Conservation (phyloP, 1,140 invertebrate genomes). For the Forficula auricularia region DNA sequence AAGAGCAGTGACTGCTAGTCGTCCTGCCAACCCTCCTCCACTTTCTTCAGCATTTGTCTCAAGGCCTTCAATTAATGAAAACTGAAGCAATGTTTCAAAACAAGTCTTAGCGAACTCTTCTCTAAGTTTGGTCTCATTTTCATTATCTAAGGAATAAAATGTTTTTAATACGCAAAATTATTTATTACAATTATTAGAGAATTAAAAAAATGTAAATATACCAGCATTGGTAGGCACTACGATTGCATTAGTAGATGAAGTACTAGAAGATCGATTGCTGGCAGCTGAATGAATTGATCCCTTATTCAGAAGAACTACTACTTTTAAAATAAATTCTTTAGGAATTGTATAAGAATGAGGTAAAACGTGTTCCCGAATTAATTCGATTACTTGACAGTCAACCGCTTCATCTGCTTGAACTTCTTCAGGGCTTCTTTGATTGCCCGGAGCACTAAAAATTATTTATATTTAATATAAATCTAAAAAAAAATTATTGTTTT, state of each 20-base stretch:
- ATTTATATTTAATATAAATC: constrained; percentile 9
- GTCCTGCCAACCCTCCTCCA: constrained; percentile 44
- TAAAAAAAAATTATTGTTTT: constrained; percentile 2
- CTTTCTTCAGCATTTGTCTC: constrained; percentile 21
- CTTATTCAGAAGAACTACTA: constrained; percentile 78
- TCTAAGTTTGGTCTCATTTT: constrained; percentile 63
- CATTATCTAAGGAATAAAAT: constrained; percentile 41
- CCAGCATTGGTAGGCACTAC: constrained; percentile 1
- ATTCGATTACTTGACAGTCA: constrained; percentile 72
- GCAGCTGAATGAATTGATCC: constrained; percentile 86
- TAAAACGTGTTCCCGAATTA: constrained; percentile 69
- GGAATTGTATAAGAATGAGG: constrained; percentile 63
- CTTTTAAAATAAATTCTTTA: constrained; percentile 66
- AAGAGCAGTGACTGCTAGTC: constrained; percentile 75
- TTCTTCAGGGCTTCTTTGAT: constrained; percentile 60
- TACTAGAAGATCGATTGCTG: constrained; percentile 31
- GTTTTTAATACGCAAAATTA: no score
- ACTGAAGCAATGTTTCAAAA: constrained; percentile 89
- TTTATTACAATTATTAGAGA: not conserved
- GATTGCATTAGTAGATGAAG: constrained; percentile 15
- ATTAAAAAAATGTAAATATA: not conserved
- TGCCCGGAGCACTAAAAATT: constrained; percentile 29
- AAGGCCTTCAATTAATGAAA: constrained; percentile 60
- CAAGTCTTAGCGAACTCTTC: constrained; percentile 93
- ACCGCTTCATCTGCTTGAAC: constrained; percentile 66